These are phyloP conservation scores for Nibea coibor DNA, from an alignment of 2,113 vertebrate species.

Conservation along the genomic window DNA sequence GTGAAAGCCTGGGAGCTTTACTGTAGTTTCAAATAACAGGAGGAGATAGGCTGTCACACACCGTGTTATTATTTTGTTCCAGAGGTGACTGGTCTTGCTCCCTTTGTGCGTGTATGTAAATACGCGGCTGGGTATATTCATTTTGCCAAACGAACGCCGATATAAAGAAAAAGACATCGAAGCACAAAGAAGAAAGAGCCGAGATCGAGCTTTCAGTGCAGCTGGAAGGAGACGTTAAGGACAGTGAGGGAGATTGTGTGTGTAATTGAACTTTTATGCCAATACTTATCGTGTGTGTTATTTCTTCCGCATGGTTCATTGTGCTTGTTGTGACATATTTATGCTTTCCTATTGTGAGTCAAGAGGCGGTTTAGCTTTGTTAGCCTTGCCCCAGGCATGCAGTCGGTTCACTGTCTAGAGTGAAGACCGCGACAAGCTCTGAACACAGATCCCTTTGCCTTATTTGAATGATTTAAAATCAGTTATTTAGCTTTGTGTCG, in stretches of 20 bases:
- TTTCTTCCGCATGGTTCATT: background rate
- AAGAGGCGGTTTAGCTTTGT: background rate
- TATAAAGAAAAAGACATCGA: background rate
- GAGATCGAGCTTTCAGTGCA: background rate
- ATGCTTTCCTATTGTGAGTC: background rate
- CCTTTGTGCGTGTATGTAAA: background rate
- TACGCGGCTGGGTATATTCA: background rate
- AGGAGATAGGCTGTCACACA: slow-evolving; percentile 8
- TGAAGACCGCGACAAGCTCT: background rate
- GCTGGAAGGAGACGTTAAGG: background rate
- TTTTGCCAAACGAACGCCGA: background rate
- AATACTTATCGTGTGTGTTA: background rate
- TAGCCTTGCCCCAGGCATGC: background rate
- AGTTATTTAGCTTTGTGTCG: background rate
- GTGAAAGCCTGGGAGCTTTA: background rate
- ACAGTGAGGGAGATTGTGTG: background rate
- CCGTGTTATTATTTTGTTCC: slow-evolving; percentile 32
- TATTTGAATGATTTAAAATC: background rate
- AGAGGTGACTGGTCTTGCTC: background rate
- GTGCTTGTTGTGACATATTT: background rate
- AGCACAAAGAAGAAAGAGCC: background rate
- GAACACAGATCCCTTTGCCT: background rate
- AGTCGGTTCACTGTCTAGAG: background rate
- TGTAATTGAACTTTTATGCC: background rate
- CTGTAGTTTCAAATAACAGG: slow-evolving; percentile 2